Evolutionary conservation across 53 echinoderm and acorn worm species (phyloP), one percentile per base, ranked within the genome.

Genomic region (Patiria pectinifera): DNA sequence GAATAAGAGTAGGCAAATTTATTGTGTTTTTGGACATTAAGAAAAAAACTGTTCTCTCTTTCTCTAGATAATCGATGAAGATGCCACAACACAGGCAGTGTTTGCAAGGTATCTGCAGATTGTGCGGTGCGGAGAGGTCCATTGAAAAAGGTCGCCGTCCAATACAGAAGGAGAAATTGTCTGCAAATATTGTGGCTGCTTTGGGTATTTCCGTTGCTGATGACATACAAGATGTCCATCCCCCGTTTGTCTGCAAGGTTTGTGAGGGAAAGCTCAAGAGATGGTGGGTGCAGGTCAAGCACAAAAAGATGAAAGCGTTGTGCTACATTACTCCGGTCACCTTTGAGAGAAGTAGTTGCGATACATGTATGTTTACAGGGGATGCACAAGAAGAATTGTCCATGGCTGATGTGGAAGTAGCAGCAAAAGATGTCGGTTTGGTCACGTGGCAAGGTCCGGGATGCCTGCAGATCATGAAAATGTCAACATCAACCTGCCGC

Each of bases 181-280:
- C 71, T 3, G 11, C 44, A 47, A 19, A 86, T 48, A 86, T 86
- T 86, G 53, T 26, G 71, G 46, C 86, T 70, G 74, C 71, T 35
- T 70, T 86, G 18, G 61, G 61, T 4, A 43, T 85, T 22, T 26
- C 25, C 24, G 49, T 70, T 48, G 59, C 4, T 19, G 71, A 48
- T 23, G 87, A 87, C 45, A 10, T 62, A 5, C 45, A 62, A 61
- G 90, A 69, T 80, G 81, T 90, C 25, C 90, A 90, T 78, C 79
- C 90, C 22, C 90, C 89, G 43, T 90, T 62, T 59, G 79, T 90
- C 58, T 90, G 90, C 62, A 80, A 90, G 18, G 25, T 62, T 49
- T 90, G 90, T 61, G 90, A 80, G 78, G 80, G 79, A 1, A 90
- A 90, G 61, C 25, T 90, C 43, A 77, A 90, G 81, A 61, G 90